These are phyloP conservation scores for Antidorcas marsupialis DNA, from an alignment of 2,113 vertebrate species.

Conservation along the genomic window DNA sequence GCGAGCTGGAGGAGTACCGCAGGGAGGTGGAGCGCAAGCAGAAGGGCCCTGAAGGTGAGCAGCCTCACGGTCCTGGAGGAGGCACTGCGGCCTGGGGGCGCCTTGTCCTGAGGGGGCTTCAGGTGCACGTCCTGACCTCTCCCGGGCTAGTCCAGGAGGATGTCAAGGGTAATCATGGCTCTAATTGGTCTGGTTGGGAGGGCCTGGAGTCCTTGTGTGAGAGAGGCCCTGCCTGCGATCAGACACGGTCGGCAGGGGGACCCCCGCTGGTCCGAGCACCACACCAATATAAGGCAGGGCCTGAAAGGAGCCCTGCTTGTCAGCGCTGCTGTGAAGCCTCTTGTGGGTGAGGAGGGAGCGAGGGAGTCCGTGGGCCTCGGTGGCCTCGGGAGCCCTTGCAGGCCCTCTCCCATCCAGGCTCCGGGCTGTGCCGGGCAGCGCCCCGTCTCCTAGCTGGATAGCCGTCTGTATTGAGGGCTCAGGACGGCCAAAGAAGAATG, in stretches of 20 bases:
- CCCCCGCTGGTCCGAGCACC: background rate
- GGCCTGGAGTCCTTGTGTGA: background rate
- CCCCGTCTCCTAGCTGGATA: accelerated
- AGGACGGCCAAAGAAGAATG: background rate
- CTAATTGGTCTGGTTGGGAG: background rate
- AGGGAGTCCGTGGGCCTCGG: background rate
- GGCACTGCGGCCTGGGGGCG: accelerated
- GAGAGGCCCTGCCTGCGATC: background rate
- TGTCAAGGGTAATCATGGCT: accelerated
- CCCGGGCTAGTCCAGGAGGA: accelerated
- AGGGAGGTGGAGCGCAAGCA: constrained; percentile 95
- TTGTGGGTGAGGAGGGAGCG: background rate
- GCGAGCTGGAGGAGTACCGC: constrained; percentile 94
- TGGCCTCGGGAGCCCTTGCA: background rate
- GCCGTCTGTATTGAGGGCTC: background rate
- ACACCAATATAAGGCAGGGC: no score
- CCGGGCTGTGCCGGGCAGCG: accelerated
- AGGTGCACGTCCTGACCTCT: accelerated
- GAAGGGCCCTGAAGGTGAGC: constrained; percentile 90
- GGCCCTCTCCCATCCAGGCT: background rate
- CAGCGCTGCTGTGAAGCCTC: background rate
- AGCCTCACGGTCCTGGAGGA: accelerated
- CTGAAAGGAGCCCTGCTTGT: no score
- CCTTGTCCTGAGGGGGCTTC: background rate
- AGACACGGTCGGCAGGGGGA: accelerated